Base-by-base conservation (phyloP, 2,113 vertebrate genomes). In the Alectura lathami region DNA sequence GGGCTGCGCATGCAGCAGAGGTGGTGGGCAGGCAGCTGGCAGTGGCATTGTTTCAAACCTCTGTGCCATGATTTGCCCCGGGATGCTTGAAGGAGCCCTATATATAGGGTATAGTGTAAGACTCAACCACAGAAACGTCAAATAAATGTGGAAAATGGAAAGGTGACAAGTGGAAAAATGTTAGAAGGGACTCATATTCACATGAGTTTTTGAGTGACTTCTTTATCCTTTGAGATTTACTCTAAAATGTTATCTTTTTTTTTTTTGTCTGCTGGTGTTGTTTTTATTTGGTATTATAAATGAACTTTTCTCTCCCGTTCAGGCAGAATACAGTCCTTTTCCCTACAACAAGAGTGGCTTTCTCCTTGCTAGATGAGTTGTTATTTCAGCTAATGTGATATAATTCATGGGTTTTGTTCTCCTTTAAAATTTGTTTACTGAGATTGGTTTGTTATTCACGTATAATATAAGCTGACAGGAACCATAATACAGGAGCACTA, bases 391-490 rank as follows among this genome's bases (percentile, higher is more conserved):
- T 83, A n/a, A 32, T 1, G 0, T 79, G 64, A 14, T 36, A 59
- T 17, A 17, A 17, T 59, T 77, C 63, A 80, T 0, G 0, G 32
- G 13, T 40, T 94, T 89, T 91, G 11, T 66, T 89, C 59, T 80
- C 45, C 63, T 82, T 85, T 77, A 88, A 92, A 67, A 88, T 59
- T 34, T 67, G 45, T 79, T 13, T 17, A 62, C n/a, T 91, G 72
- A 89, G 29, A 92, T 89, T 85, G 42, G 70, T 80, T 92, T 91
- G 51, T 91, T 83, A 67, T 50, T 95, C 3, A 2, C 23, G 22
- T 74, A 48, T 57, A 92, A 91, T 59, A 80, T 34, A 63, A 94
- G 18, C 47, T 91, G 91, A 81, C 75, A 89, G 47, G 32, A 96
- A 50, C 32, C 3, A 0, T 94, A 83, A 77, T 64, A 74, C 7